phyloP scores from a whole-genome alignment of 2,888 invertebrate species.

The Rhabditoides inermis region DNA sequence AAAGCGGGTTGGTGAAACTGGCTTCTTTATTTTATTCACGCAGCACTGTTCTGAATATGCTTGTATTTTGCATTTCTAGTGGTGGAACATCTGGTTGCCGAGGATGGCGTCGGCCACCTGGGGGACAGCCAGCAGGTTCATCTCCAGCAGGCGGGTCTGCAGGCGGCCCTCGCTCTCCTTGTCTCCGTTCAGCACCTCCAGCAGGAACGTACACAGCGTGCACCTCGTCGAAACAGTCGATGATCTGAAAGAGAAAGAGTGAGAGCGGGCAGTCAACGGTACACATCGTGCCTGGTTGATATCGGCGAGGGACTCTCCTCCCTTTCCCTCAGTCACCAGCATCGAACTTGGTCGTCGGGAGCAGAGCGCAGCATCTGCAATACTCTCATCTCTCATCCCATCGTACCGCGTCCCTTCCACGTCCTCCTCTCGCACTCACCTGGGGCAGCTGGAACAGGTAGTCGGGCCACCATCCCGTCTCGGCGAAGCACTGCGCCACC shows the following conservation, averaged over 20 bases:
- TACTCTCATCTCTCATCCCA: too few relatives aligned
- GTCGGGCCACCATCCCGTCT: slow-evolving; percentile 96
- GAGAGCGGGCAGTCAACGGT: too few relatives aligned
- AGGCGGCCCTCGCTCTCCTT: slow-evolving; percentile 87
- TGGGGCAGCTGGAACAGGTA: slow-evolving; percentile 88
- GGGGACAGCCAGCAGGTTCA: slow-evolving; percentile 97
- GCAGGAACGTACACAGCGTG: slow-evolving; percentile 90
- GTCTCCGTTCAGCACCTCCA: slow-evolving; percentile 95
- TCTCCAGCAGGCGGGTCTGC: slow-evolving; percentile 90
- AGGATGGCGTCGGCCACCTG: slow-evolving; percentile 92
- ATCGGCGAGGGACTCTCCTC: slow-evolving; percentile 85
- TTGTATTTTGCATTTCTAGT: too few relatives aligned
- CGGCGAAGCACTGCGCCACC: slow-evolving; percentile 95
- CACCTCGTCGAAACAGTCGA: slow-evolving; percentile 98
- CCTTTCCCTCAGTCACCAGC: slow-evolving; percentile 78
- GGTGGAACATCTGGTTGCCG: slow-evolving; percentile 95
- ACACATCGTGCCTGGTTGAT: slow-evolving; percentile 66
- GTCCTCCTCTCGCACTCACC: too few relatives aligned
- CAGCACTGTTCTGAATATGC: too few relatives aligned
- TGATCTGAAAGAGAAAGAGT: slow-evolving; percentile 77
- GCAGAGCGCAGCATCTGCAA: slow-evolving; percentile 74
- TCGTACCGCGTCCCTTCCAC: too few relatives aligned
- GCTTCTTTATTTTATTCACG: too few relatives aligned
- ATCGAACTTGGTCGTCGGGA: slow-evolving; percentile 92
- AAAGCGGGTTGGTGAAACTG: too few relatives aligned